Percentiles rank a stretch among this genome's conserved stretches.
phyloP scores from a whole-genome alignment of 1,140 invertebrate species.

The Ericerus pela region DNA sequence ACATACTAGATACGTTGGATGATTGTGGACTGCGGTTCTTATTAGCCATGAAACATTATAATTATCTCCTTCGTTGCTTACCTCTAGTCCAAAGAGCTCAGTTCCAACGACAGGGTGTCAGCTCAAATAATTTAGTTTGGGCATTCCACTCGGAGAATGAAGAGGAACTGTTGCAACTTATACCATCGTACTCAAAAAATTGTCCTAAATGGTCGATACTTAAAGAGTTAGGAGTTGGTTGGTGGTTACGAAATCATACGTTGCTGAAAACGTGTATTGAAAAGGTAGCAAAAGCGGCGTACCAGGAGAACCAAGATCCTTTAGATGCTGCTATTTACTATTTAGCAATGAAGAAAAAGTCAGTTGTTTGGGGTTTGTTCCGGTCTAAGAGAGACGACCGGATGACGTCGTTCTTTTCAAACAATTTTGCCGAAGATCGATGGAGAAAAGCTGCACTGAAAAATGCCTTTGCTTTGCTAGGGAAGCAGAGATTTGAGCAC shows the following conservation, averaged over 20 bases:
- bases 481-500: conserved; percentile 87
- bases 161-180: conserved; percentile 79
- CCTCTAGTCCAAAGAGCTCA: conserved; percentile 71
- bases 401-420: conserved; percentile 89
- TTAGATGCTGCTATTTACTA: conserved; percentile 96
- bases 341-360: conserved; percentile 97
- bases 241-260: conserved; percentile 86
- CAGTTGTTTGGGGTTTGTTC: conserved; percentile 88
- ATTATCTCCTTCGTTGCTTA: conserved; percentile 81
- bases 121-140: conserved; percentile 90
- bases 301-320: conserved; percentile 79
- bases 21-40: conserved; percentile 94
- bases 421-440: conserved; percentile 83
- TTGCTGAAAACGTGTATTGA: conserved; percentile 76
- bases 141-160: conserved; percentile 98
- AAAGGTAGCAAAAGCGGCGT: conserved; percentile 78
- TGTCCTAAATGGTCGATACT: conserved; percentile 81
- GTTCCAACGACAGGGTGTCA: conserved; percentile 78
- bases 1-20: conserved; percentile 65
- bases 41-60: conserved; percentile 94
- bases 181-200: conserved; percentile 73
- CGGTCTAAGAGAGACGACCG: conserved; percentile 71
- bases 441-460: conserved; percentile 95
- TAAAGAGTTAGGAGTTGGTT: conserved; percentile 78
- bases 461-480: conserved; percentile 90